phyloP scores from a whole-genome alignment of 2,113 vertebrate genomes.

The Oostethus manadensis region DNA sequence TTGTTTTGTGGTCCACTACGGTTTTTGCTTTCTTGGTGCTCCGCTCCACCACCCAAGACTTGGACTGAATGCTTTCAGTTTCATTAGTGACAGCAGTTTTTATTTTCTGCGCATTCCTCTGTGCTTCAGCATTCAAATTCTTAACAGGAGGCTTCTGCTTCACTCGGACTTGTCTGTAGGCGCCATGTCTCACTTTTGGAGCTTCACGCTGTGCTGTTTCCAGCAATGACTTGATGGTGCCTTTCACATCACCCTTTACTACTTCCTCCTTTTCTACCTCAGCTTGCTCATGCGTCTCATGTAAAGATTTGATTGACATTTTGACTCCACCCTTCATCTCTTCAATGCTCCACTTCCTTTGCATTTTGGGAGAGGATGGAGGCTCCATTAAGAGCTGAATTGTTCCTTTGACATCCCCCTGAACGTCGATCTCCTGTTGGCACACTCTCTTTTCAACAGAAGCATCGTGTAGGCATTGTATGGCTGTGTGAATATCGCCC shows the following conservation, averaged over 20 bases:
- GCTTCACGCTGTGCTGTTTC: slow-evolving; percentile 72
- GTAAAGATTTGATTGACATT: slow-evolving; percentile 69
- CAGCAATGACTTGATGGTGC: slow-evolving; percentile 72
- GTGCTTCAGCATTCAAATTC: slow-evolving; percentile 56
- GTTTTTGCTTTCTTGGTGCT: slow-evolving; percentile 36
- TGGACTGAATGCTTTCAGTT: slow-evolving; percentile 28
- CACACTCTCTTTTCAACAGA: slow-evolving; percentile 63
- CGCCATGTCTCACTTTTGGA: slow-evolving; percentile 59
- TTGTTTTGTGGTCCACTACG: slow-evolving; percentile 67
- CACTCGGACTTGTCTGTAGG: slow-evolving; percentile 69
- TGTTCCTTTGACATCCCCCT: slow-evolving; percentile 68
- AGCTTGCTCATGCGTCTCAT: slow-evolving; percentile 64
- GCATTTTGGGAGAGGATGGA: slow-evolving; percentile 59
- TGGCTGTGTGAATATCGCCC: slow-evolving; percentile 64
- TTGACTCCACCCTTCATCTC: slow-evolving; percentile 61
- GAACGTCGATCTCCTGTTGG: slow-evolving; percentile 62
- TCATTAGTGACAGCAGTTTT: slow-evolving; percentile 46
- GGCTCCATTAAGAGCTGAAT: slow-evolving; percentile 74
- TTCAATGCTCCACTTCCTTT: slow-evolving; percentile 55
- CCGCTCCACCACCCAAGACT: slow-evolving; percentile 33
- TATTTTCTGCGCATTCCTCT: slow-evolving; percentile 62
- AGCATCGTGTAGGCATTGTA: slow-evolving; percentile 63
- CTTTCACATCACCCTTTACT: slow-evolving; percentile 72
- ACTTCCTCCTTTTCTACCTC: slow-evolving; percentile 68
- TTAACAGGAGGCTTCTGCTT: slow-evolving; percentile 58